phyloP scores from a whole-genome alignment of 2,888 invertebrate species.

The Tanypteryx hageni region DNA sequence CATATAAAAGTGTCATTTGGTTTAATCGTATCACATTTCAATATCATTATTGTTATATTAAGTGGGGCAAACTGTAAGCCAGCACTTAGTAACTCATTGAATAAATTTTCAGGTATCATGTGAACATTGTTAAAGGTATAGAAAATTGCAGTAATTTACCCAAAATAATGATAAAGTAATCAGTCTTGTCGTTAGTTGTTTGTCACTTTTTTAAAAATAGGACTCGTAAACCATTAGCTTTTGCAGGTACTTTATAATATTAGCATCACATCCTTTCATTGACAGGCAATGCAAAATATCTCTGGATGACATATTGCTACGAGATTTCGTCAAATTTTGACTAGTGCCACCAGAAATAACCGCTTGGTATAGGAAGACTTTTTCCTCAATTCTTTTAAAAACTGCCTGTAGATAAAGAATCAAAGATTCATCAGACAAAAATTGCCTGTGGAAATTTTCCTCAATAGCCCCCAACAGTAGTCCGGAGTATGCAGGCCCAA shows the following conservation, averaged over 20 bases:
- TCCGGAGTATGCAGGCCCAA: constrained; percentile 70
- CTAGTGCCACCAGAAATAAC: constrained; percentile 30
- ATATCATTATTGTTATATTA: too few relatives aligned
- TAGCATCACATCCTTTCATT: constrained; percentile 68
- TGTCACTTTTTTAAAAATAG: too few relatives aligned
- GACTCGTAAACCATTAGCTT: background rate
- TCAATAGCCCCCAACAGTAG: constrained; percentile 67
- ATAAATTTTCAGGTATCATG: too few relatives aligned
- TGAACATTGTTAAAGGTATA: too few relatives aligned
- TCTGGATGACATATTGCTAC: background rate
- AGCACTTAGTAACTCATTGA: too few relatives aligned
- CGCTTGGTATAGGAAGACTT: constrained; percentile 70
- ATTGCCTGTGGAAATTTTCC: constrained; percentile 49
- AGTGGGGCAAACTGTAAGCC: too few relatives aligned
- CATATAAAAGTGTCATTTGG: too few relatives aligned
- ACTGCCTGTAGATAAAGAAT: constrained; percentile 69
- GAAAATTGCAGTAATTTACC: too few relatives aligned
- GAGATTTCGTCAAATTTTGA: constrained; percentile 65
- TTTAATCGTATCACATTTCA: too few relatives aligned
- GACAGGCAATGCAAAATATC: constrained; percentile 65
- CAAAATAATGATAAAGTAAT: too few relatives aligned
- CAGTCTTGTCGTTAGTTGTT: too few relatives aligned
- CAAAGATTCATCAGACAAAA: constrained; percentile 69
- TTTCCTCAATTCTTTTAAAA: constrained; percentile 69
- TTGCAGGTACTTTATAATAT: constrained; percentile 68